Evolutionary conservation across 2,888 invertebrate species (phyloP).

Genomic region (Hypsopygia costalis): DNA sequence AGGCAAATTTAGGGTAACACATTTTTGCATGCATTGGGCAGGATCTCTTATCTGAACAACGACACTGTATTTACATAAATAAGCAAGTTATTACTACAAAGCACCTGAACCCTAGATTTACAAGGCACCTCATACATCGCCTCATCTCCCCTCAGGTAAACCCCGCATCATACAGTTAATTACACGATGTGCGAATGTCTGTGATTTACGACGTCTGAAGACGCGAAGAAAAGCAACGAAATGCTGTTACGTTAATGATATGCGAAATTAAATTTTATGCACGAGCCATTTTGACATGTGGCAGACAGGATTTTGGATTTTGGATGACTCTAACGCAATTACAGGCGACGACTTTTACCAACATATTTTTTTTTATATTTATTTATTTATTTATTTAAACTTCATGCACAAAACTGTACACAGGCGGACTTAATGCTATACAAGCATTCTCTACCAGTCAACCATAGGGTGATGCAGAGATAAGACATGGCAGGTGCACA

Average conservation of each 20-base stretch:
- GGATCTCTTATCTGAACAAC: too few relatives aligned
- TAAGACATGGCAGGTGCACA: too few relatives aligned
- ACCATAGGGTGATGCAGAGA: too few relatives aligned
- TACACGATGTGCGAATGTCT: conserved; percentile 20
- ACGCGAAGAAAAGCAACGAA: conserved; percentile 8
- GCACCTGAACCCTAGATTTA: conserved; percentile 2
- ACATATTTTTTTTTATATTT: too few relatives aligned
- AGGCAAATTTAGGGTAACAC: too few relatives aligned
- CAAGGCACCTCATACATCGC: background rate
- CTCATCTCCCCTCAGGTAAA: conserved; percentile 3
- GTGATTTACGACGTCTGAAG: conserved; percentile 46
- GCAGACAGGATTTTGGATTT: background rate
- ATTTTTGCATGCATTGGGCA: too few relatives aligned
- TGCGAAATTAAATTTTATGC: conserved; percentile 7
- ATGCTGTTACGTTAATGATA: conserved; percentile 7
- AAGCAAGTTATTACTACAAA: conserved; percentile 2
- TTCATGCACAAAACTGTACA: too few relatives aligned
- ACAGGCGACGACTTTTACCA: too few relatives aligned
- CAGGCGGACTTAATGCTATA: too few relatives aligned
- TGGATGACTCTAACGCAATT: background rate
- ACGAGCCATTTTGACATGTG: conserved; percentile 1
- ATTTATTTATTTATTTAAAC: too few relatives aligned
- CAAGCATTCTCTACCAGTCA: too few relatives aligned
- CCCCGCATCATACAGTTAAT: conserved; percentile 13
- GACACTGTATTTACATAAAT: background rate